phyloP scores from a whole-genome alignment of 1,140 invertebrate species.

The Trinorchestia longiramus region DNA sequence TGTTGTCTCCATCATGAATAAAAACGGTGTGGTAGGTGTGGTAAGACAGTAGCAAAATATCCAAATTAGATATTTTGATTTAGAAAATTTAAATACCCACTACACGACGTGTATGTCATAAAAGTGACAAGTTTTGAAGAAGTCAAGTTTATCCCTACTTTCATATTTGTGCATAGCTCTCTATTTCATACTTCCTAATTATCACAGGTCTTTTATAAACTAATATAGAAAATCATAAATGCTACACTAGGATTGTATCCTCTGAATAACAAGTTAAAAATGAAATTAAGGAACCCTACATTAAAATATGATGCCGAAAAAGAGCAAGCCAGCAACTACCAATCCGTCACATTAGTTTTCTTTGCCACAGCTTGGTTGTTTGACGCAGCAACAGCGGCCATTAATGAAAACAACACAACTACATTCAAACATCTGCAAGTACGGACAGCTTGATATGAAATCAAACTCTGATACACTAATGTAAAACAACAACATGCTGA shows the following conservation, averaged over 20 bases:
- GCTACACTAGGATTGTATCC: neutral
- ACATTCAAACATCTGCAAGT: neutral
- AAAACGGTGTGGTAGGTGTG: no score
- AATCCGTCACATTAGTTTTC: neutral
- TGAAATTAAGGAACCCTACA: neutral
- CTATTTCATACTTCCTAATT: neutral
- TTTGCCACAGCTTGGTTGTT: neutral
- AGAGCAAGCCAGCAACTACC: neutral
- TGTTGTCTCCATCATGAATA: no score
- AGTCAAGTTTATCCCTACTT: neutral
- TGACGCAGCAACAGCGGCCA: neutral
- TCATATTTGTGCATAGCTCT: neutral
- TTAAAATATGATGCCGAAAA: neutral
- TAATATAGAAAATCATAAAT: neutral
- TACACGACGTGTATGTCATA: neutral
- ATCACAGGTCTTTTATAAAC: neutral
- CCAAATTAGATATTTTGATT: no score
- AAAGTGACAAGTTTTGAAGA: neutral
- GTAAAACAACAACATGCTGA: neutral
- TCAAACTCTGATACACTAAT: neutral
- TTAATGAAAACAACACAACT: neutral
- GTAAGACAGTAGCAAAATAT: no score
- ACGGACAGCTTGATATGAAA: neutral
- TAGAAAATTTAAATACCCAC: neutral
- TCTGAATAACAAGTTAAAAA: neutral